phyloP scores from a whole-genome alignment of 2,113 vertebrate genomes.

The Anas platyrhynchos region DNA sequence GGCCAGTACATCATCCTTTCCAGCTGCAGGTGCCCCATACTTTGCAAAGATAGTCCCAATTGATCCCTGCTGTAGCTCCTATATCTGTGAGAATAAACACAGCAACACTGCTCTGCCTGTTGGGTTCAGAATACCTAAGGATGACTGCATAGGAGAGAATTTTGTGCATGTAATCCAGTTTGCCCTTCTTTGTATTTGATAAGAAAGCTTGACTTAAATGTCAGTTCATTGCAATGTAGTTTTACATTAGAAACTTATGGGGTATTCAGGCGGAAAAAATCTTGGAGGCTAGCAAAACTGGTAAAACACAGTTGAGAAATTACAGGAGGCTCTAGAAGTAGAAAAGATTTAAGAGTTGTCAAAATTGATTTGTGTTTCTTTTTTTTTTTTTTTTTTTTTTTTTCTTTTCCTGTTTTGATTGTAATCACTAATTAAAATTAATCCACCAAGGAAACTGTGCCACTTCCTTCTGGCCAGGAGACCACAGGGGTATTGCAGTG shows the following conservation, averaged over 20 bases:
- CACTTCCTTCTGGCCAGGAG: neutral
- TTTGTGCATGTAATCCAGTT: neutral
- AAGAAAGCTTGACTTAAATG: neutral
- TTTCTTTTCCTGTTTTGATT: neutral
- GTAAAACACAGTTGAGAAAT: neutral
- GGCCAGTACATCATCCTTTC: neutral
- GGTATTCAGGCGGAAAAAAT: neutral
- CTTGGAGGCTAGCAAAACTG: neutral
- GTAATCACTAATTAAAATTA: slow-evolving; percentile 17
- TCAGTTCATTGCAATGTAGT: neutral
- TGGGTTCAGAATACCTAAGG: neutral
- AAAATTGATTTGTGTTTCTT: neutral
- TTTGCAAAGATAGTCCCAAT: neutral
- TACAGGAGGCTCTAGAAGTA: neutral
- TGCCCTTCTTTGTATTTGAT: neutral
- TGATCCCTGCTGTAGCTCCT: too few relatives aligned
- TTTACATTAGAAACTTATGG: neutral
- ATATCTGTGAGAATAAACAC: neutral
- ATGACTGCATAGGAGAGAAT: neutral
- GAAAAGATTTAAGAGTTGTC: neutral
- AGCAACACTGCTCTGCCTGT: neutral
- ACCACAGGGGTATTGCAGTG: neutral
- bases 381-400: neutral
- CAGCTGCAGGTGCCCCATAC: neutral
- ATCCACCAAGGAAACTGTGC: neutral